Base-by-base conservation (phyloP, 2,888 invertebrate genomes). In the Sepioteuthis lessoniana region DNA sequence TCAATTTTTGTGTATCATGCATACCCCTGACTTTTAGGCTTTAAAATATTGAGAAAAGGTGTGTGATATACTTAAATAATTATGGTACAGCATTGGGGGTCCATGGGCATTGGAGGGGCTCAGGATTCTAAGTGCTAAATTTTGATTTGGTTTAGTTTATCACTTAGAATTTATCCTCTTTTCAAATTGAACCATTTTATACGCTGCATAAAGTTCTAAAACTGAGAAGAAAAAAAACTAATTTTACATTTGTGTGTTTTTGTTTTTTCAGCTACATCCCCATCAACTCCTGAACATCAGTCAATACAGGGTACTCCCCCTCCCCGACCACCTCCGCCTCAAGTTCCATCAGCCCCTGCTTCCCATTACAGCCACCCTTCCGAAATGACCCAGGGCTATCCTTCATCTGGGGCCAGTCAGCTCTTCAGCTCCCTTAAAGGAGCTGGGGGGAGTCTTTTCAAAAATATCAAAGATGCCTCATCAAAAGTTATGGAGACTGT, bases 401-500 rank as follows among this genome's bases (percentile, higher is more conserved):
- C 92, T 28, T 90, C 94, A 25, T 95, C 95, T 2, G 94, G 95
- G 31, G 96, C 96, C 93, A 95, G 96, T 93, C 95, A 96, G 92
- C 98, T 97, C 98, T 97, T 97, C 95, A 97, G 98, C 7, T 98
- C 99, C 0, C 97, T 99, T 60, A 98, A 98, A 97, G 99, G 99
- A 46, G 99, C 99, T 93, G 99, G 99, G 42, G 99, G 99, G 4
- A 99, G 98, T 96, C 98, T 99, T 96, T 98, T 99, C 94, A 99
- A 99, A 96, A 99, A 99, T 97, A 97, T 99, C 50, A 99, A 99
- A 97, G 99, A 99, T 96, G 99, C 99, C 0, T 99, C 99, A 38
- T 98, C 98, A 90, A 99, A 99, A 98, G 99, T 99, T 91, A 99
- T 99, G 98, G 99, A 99, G 97, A 98, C 99, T 90, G 98, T 99